Base-by-base conservation (phyloP, 2,888 invertebrate species). In the Branchellion lobata region DNA sequence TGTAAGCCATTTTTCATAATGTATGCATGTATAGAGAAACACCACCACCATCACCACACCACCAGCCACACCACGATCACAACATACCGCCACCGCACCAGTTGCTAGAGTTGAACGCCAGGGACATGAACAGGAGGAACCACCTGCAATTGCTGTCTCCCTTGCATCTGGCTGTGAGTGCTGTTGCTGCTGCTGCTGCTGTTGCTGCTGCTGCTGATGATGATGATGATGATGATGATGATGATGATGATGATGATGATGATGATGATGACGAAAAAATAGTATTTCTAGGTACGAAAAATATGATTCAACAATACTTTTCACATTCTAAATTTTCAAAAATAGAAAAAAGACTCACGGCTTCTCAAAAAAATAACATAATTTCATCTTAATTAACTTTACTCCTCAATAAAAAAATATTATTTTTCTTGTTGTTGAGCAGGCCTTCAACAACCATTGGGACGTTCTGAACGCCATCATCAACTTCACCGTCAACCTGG, bases 401-500 rank as follows among this genome's bases (percentile, higher is more conserved):
- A 11, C 11, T 27, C 8, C 5, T 14, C 11, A 65, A 65, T 8
- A 65, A 65, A n/a, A 65, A 27, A 65, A 65, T 24, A 24, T 8
- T 65, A 27, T n/a, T 27, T 11, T 65, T 65, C 8, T 8, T 8
- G 5, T 65, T n/a, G 14, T 14, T 77, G 69, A 71, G 1, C 79
- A 87, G 86, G 91, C 91, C 11, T 90, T 90, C 85, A 88, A 90
- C 83, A 91, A 91, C 34, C 90, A 91, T 82, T 86, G 87, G 68
- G 89, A 90, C 79, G 90, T 91, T 24, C 85, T 91, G 68, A 88
- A 88, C 75, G 86, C 89, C 72, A 86, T 91, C 65, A 84, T 91
- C 80, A 89, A 89, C 27, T 88, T 89, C 83, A 90, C 90, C 81
- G 88, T 89, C 81, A 90, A 90, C 84, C 88, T 89, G 0, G 90